Conservation (phyloP, 2,888 invertebrate genomes). For the Drosophila cracens region DNA sequence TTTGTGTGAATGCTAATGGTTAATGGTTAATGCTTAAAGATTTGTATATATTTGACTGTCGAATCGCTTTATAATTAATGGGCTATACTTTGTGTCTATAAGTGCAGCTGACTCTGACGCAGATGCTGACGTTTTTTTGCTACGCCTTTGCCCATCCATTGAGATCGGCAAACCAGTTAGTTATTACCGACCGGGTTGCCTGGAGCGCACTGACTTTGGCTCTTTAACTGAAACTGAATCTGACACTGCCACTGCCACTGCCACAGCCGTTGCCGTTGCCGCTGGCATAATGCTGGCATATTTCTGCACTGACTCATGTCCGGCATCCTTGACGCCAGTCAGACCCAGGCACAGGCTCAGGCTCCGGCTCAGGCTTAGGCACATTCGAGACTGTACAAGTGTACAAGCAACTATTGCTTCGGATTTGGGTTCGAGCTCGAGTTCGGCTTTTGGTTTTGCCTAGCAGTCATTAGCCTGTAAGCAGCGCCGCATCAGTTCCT, state of each 20-base stretch:
- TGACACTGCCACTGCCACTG: constrained; percentile 20
- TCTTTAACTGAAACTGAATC: constrained; percentile 25
- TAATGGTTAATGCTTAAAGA: constrained; percentile 16
- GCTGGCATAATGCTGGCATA: constrained; percentile 38
- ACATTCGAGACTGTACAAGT: constrained; percentile 45
- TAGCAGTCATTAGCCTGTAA: constrained; percentile 76
- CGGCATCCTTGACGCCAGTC: constrained; percentile 53
- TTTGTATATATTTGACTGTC: not conserved
- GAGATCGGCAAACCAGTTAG: constrained; percentile 46
- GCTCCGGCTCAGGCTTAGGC: constrained; percentile 36
- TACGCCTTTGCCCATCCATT: constrained; percentile 9
- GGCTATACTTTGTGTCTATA: constrained; percentile 16
- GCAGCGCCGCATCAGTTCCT: constrained; percentile 61
- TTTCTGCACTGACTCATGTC: constrained; percentile 58
- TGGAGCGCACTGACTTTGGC: constrained; percentile 14
- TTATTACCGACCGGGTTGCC: constrained; percentile 34
- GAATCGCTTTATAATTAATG: constrained; percentile 31
- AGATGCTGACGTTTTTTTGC: constrained; percentile 6
- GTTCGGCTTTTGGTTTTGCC: constrained; percentile 34
- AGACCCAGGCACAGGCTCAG: constrained; percentile 31
- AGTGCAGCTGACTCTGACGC: constrained; percentile 20
- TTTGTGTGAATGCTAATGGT: constrained; percentile 9
- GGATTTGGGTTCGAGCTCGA: constrained; percentile 9
- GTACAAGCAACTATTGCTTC: constrained; percentile 17
- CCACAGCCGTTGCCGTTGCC: constrained; percentile 18